A percentile compares a stretch with the other conserved stretches of the same genome.
Evolutionary conservation across 2,797 vertebrate species (phyloP).

Genomic region (Liparis tanakae): DNA sequence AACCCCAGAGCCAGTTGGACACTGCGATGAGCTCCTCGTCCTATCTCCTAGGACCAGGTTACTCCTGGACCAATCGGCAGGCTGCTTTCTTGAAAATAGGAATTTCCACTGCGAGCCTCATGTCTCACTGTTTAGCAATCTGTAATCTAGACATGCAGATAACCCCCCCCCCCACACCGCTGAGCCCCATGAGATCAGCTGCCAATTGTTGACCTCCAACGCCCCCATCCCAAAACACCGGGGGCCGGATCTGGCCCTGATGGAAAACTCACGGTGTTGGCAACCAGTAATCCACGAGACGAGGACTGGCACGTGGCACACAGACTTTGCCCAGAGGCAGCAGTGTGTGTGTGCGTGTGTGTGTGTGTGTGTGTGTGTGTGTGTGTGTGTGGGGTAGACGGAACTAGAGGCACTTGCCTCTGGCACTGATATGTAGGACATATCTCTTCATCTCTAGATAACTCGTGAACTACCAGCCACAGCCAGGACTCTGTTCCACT

Average conservation of each 20-base stretch:
- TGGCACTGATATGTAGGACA: conserved; percentile 62
- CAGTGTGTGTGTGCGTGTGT: conserved; percentile 34
- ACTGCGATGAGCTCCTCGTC: background rate
- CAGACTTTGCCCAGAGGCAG: conserved; percentile 61
- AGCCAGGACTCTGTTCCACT: background rate
- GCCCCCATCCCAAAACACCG: conserved; percentile 52
- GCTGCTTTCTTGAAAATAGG: conserved; percentile 4
- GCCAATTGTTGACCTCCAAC: conserved; percentile 47
- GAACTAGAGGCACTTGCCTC: conserved; percentile 43
- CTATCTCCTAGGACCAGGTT: background rate
- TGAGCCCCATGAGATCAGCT: conserved; percentile 37
- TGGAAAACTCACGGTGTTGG: conserved; percentile 55
- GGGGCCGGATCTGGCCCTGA: conserved; percentile 55
- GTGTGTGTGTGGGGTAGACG: conserved; percentile 6
- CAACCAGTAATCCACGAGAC: conserved; percentile 72
- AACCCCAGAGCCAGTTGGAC: background rate
- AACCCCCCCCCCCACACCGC: background rate
- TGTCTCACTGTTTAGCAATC: conserved; percentile 51
- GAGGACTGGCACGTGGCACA: conserved; percentile 69
- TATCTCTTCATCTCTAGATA: conserved; percentile 51
- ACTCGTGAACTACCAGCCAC: conserved; percentile 40
- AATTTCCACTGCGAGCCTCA: conserved; percentile 26
- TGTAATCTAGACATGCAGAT: conserved; percentile 57
- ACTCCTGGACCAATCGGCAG: background rate
- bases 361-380: conserved; percentile 27